phyloP scores from a whole-genome alignment of 1,140 invertebrate species.

The Drosophila sechellia region DNA sequence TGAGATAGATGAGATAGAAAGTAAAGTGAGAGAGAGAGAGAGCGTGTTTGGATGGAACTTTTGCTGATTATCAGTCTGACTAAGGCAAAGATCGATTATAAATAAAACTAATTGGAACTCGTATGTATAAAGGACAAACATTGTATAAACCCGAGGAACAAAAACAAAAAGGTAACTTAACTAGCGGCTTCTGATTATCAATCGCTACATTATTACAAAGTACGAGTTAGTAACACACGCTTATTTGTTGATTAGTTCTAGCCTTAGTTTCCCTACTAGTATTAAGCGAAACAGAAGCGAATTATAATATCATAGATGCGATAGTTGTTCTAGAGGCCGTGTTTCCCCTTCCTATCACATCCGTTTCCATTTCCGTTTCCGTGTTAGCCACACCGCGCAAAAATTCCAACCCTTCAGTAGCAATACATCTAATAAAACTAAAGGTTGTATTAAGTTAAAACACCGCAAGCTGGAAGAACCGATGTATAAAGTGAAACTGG shows the following conservation, averaged over 20 bases:
- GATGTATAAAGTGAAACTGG: slow-evolving; percentile 28
- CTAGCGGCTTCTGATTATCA: slow-evolving; percentile 75
- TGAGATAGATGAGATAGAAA: slow-evolving; percentile 6
- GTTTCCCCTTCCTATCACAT: slow-evolving; percentile 14
- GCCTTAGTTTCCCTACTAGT: slow-evolving; percentile 77
- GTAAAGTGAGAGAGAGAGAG: slow-evolving; percentile 10
- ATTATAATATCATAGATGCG: slow-evolving; percentile 58
- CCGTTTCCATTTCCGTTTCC: slow-evolving; percentile 19
- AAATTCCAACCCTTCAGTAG: slow-evolving; percentile 17
- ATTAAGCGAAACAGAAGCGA: slow-evolving; percentile 58
- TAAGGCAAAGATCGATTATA: slow-evolving; percentile 46
- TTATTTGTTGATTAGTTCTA: slow-evolving; percentile 84
- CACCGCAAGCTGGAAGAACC: slow-evolving; percentile 37
- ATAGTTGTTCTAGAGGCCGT: slow-evolving; percentile 39
- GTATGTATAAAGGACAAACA: slow-evolving; percentile 50
- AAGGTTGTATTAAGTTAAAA: slow-evolving; percentile 81
- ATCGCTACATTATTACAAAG: slow-evolving; percentile 72
- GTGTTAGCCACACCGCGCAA: slow-evolving; percentile 9
- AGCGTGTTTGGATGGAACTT: slow-evolving; percentile 36
- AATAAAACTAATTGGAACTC: slow-evolving; percentile 32
- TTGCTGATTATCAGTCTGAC: slow-evolving; percentile 69
- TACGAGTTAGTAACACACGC: slow-evolving; percentile 83
- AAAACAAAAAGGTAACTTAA: slow-evolving; percentile 30
- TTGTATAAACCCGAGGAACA: slow-evolving; percentile 44
- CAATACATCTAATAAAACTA: slow-evolving; percentile 63